A percentile compares a stretch with the other conserved stretches of the same genome.
phyloP scores from a whole-genome alignment of 2,888 invertebrate species.

The Aricia artaxerxes region DNA sequence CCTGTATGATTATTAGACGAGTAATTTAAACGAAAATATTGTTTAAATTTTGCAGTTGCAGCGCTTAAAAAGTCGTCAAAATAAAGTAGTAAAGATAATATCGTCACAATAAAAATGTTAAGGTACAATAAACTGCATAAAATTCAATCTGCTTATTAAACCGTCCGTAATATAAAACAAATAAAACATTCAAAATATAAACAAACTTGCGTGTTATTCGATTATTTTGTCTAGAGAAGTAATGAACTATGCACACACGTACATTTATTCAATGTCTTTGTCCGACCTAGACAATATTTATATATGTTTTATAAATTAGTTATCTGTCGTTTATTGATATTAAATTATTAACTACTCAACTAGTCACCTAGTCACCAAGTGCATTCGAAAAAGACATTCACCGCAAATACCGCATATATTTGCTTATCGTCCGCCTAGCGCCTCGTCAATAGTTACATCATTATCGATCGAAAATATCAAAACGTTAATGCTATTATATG shows the following conservation, averaged over 20 bases:
- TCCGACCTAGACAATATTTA: neutral
- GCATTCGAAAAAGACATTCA: neutral
- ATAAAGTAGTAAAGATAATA: neutral
- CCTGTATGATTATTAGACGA: constrained; percentile 38
- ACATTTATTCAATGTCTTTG: neutral
- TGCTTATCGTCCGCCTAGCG: constrained; percentile 18
- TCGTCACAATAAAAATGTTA: neutral
- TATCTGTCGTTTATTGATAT: neutral
- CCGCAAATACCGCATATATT: neutral
- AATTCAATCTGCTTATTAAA: neutral
- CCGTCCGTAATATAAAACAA: neutral
- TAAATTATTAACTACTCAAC: neutral
- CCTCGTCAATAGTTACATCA: constrained; percentile 33
- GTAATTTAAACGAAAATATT: constrained; percentile 46
- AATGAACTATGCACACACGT: neutral
- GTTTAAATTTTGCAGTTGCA: neutral
- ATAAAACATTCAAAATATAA: neutral
- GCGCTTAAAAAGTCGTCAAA: constrained; percentile 8
- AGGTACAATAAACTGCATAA: neutral
- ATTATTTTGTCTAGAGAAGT: neutral
- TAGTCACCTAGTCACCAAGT: neutral
- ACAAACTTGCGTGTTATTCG: neutral
- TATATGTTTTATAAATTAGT: neutral
- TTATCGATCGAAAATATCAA: constrained; percentile 58
- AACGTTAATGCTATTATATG: constrained; percentile 62